These are phyloP conservation scores for Hyles vespertilio DNA, from an alignment of 1,140 invertebrate genomes.

Conservation along the genomic window DNA sequence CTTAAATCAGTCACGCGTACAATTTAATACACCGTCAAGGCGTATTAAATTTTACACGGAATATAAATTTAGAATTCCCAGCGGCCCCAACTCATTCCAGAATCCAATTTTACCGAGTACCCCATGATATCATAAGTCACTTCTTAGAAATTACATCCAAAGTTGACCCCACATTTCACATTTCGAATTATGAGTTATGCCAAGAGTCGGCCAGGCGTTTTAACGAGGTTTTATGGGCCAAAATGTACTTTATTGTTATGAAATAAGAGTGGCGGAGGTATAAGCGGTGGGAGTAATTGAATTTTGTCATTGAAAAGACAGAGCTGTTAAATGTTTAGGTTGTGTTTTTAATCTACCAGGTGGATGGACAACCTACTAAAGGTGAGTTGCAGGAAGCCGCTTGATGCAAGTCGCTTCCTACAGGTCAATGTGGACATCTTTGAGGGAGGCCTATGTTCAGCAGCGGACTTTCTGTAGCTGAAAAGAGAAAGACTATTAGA, in stretches of 20 bases:
- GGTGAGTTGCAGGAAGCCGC: no score
- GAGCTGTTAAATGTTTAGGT: no score
- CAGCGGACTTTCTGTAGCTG: no score
- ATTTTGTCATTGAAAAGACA: constrained; percentile 7
- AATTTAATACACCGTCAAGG: background rate
- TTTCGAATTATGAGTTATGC: constrained; percentile 23
- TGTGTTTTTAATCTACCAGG: no score
- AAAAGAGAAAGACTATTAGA: no score
- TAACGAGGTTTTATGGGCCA: constrained; percentile 12
- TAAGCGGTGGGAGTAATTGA: constrained; percentile 7
- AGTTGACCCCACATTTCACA: constrained; percentile 19
- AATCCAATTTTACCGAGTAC: constrained; percentile 15
- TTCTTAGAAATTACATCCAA: constrained; percentile 26
- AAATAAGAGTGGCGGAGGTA: constrained; percentile 4
- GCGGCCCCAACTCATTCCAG: constrained; percentile 5
- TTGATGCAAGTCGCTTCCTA: no score
- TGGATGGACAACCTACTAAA: no score
- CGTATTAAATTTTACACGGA: constrained; percentile 5
- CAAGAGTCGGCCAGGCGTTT: constrained; percentile 15
- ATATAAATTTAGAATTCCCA: constrained; percentile 7
- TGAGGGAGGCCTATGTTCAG: no score
- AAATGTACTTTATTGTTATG: constrained; percentile 14
- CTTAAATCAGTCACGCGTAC: no score
- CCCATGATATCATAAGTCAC: constrained; percentile 19
- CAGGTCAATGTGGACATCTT: no score